phyloP scores from a whole-genome alignment of 2,113 vertebrate genomes.

The Podarcis muralis region DNA sequence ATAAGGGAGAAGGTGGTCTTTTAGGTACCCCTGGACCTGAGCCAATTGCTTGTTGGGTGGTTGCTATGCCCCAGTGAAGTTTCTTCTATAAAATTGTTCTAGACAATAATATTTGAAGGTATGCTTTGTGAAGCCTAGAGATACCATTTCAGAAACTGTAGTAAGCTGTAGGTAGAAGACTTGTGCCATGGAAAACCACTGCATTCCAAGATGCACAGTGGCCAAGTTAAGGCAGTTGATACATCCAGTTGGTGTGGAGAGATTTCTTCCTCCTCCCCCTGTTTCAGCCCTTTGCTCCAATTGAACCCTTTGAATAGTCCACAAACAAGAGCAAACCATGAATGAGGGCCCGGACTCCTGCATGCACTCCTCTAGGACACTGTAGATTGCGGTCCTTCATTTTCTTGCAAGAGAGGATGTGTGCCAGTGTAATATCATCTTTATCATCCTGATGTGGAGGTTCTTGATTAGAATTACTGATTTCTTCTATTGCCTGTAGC shows the following conservation, averaged over 20 bases:
- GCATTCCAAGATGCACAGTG: not conserved
- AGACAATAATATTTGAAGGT: not conserved
- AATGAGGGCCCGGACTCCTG: not conserved
- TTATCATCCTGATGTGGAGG: not conserved
- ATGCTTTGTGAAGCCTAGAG: not conserved
- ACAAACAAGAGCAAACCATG: not conserved
- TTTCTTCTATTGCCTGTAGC: not conserved
- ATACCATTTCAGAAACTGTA: not conserved
- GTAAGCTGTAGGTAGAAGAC: not conserved
- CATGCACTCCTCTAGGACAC: not conserved
- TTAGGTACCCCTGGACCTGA: not conserved
- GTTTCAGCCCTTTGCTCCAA: not conserved
- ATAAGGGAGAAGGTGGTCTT: not conserved
- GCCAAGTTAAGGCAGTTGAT: not conserved
- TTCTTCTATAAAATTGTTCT: not conserved
- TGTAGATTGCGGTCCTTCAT: not conserved
- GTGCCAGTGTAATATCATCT: not conserved
- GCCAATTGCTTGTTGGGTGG: not conserved
- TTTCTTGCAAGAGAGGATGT: too few relatives aligned
- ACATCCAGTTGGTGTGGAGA: not conserved
- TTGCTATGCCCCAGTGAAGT: not conserved
- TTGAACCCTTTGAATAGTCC: not conserved
- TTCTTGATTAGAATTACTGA: not conserved
- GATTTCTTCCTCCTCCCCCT: not conserved
- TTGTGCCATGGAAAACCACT: not conserved